phyloP scores from a whole-genome alignment of 2,888 invertebrate species.

The Pheosia tremula region DNA sequence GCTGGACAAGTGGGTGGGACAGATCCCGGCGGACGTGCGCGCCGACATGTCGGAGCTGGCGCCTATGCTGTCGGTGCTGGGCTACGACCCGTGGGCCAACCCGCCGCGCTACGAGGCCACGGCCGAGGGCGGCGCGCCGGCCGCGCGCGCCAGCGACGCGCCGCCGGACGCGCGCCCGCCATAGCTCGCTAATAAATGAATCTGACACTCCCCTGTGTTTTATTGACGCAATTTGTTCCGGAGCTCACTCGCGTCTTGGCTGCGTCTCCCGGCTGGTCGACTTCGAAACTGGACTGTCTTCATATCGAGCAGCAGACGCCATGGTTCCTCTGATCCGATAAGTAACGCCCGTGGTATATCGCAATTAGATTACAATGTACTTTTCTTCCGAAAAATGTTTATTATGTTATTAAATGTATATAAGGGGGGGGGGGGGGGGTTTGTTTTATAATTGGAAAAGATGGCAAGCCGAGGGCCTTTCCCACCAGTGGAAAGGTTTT shows the following conservation, averaged over 20 bases:
- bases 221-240: neutral
- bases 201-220: neutral
- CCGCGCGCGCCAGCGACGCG: constrained; percentile 56
- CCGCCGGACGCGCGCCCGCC: constrained; percentile 7
- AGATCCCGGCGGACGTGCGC: constrained; percentile 95
- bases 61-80: constrained; percentile 95
- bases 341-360: too few species aligned
- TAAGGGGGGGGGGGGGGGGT: too few species aligned
- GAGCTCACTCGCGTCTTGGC: neutral
- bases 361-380: too few species aligned
- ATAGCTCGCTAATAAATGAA: neutral
- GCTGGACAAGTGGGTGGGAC: constrained; percentile 95
- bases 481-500: too few species aligned
- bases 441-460: too few species aligned
- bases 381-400: too few species aligned
- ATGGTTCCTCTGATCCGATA: too few species aligned
- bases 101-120: constrained; percentile 96
- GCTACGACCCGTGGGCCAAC: constrained; percentile 98
- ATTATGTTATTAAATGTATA: too few species aligned
- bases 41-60: constrained; percentile 96
- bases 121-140: constrained; percentile 81
- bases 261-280: neutral
- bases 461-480: too few species aligned
- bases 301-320: neutral
- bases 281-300: neutral